Evolutionary conservation across 53 echinoderm and acorn worm genomes (phyloP), one percentile per base, ranked within the genome.

Genomic region (Henricia sp.): DNA sequence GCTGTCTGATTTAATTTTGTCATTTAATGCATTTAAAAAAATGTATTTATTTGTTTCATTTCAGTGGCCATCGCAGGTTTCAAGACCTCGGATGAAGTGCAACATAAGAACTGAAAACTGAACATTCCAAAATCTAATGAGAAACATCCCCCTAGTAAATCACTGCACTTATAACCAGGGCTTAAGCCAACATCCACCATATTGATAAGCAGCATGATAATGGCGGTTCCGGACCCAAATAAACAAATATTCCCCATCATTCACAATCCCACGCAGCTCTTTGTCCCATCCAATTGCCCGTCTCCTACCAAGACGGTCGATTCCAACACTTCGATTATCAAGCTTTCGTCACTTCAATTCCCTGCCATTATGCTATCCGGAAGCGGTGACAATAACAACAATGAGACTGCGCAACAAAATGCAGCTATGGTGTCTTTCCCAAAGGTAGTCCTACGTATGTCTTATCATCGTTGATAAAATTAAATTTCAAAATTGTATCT

Each of bases 211-310:
- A 9, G 62, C 46, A 68, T 4, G 63, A 80, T 46, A 50, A 36
- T 36, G 71, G 37, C 60, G 0, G 25, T 84, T 19, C 60, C 71
- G 4, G 92, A 91, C 54, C 88, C 88, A 26, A 91, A 91, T 55
- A 91, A 88, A 71, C 88, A 91, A 58, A 71, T 73, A 12, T 91
- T 91, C 28, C 92, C 92, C 67, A n/a, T 91, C 59, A 84, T 91
- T 66, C 58, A 67, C 43, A 86, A 80, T 32, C 37, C 87, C n/a
- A 83, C 67, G 64, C 83, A 83, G 30, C 64, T 57, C 36, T 64
- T 80, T 21, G 62, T 27, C 21, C 25, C 43, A 25, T 42, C 80
- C 46, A 64, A 63, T 24, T 80, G 80, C 33, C 72, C 89, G 64
- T 73, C 89, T 64, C 89, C 89, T 26, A 75, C 89, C 4, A 89